Conservation (phyloP, 2,797 vertebrate genomes). For the Sebastes hubbsi region DNA sequence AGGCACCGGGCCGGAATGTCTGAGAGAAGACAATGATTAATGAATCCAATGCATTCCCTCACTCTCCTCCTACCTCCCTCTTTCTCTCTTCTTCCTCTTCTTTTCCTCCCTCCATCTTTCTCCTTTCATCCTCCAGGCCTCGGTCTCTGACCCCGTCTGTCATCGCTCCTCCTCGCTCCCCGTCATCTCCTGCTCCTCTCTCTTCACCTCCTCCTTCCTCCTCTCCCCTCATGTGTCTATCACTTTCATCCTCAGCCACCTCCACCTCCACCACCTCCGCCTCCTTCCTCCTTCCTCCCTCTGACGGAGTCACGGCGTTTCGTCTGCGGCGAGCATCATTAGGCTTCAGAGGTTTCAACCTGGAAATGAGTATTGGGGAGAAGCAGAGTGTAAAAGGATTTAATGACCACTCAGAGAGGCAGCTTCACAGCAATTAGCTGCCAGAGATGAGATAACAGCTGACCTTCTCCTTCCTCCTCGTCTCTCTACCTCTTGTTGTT, state of each 20-base stretch:
- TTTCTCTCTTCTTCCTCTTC: neutral
- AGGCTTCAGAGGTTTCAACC: constrained; percentile 28
- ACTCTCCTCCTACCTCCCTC: neutral
- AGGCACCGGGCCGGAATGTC: constrained; percentile 49
- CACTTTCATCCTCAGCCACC: constrained; percentile 29
- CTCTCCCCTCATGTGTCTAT: neutral
- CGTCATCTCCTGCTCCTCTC: neutral
- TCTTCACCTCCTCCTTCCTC: neutral
- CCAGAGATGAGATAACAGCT: constrained; percentile 24
- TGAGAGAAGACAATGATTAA: constrained; percentile 71
- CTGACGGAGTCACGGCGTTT: neutral
- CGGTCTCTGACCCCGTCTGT: constrained; percentile 3
- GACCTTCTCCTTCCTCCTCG: constrained; percentile 37
- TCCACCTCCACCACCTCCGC: too few relatives aligned
- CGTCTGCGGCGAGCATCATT: constrained; percentile 39
- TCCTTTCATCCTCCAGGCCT: neutral
- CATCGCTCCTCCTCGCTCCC: neutral
- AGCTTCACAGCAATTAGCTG: constrained; percentile 57
- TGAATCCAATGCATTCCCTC: constrained; percentile 49
- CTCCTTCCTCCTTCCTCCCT: neutral
- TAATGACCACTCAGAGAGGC: constrained; percentile 56
- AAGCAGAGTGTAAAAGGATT: constrained; percentile 43
- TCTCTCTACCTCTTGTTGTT: neutral
- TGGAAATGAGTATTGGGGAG: constrained; percentile 17
- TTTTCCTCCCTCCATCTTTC: neutral